Conservation (phyloP, 2,797 vertebrate genomes). For the Rhinatrema bivittatum region DNA sequence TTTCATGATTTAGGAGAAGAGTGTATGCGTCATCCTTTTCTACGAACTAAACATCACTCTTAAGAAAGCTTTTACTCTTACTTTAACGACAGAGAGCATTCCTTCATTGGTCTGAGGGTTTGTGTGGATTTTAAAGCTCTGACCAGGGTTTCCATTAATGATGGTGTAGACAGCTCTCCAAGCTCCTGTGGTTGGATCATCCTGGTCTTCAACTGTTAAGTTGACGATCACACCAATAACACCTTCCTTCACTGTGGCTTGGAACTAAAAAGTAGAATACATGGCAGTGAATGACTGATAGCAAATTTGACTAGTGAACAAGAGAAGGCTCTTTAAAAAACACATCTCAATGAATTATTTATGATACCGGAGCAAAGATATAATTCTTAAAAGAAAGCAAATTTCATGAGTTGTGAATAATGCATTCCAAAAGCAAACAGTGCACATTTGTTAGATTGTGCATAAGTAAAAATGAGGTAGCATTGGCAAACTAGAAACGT, state of each 20-base stretch:
- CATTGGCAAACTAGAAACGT: conserved; percentile 16
- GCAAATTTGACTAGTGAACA: background rate
- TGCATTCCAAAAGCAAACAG: conserved; percentile 18
- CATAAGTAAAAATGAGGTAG: conserved; percentile 18
- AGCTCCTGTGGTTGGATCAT: conserved; percentile 81
- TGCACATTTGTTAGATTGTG: conserved; percentile 16
- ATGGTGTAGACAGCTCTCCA: conserved; percentile 89
- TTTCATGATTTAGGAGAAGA: too few relatives aligned
- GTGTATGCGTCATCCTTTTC: too few relatives aligned
- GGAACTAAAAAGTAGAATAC: conserved; percentile 63
- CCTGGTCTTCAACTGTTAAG: conserved; percentile 84
- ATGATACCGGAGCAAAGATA: conserved; percentile 13
- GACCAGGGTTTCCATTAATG: conserved; percentile 81
- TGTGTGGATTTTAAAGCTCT: conserved; percentile 88
- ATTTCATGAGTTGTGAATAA: conserved; percentile 17
- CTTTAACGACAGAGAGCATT: conserved; percentile 92
- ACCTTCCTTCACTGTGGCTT: conserved; percentile 83
- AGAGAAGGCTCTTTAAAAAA: background rate
- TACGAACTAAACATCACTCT: too few relatives aligned
- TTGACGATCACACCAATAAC: conserved; percentile 85
- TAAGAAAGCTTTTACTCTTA: too few relatives aligned
- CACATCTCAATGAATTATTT: conserved; percentile 23
- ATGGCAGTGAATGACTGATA: background rate
- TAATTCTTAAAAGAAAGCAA: conserved; percentile 1
- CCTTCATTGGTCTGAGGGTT: conserved; percentile 92